Evolutionary conservation across 2,888 invertebrate species (phyloP).

Genomic region (Volucella bombylans): DNA sequence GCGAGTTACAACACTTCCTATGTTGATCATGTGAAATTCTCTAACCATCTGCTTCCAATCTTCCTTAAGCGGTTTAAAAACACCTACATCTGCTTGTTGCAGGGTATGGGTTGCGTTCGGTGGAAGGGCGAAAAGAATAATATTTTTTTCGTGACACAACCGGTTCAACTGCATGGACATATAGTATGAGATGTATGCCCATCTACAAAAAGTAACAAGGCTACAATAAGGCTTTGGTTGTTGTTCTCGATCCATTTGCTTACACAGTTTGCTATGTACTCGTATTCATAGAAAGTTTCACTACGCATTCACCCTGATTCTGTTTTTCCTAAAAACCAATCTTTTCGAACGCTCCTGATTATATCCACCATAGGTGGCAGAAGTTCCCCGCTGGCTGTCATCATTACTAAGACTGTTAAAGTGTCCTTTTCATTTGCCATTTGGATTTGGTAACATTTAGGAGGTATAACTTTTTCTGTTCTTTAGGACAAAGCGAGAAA

Average conservation of each 20-base stretch:
- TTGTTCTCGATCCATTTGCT: constrained; percentile 11
- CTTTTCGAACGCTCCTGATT: constrained; percentile 2
- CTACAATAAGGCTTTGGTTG: background rate
- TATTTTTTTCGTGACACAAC: too few species aligned
- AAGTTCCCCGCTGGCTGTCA: constrained; percentile 16
- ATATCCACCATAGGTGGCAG: constrained; percentile 9
- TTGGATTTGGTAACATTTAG: constrained; percentile 40
- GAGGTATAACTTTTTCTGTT: constrained; percentile 55
- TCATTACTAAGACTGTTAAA: too few species aligned
- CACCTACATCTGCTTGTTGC: too few species aligned
- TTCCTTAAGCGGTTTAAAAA: too few species aligned
- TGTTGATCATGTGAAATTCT: too few species aligned
- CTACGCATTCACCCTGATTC: constrained; percentile 16
- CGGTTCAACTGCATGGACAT: too few species aligned
- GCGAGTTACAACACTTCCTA: too few species aligned
- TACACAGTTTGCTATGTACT: background rate
- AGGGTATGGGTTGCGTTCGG: too few species aligned
- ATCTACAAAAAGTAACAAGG: background rate
- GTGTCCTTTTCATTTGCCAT: constrained; percentile 17
- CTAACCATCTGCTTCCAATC: too few species aligned
- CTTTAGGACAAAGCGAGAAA: constrained; percentile 48
- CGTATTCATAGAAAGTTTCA: constrained; percentile 25
- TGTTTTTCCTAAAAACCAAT: constrained; percentile 10
- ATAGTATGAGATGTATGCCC: constrained; percentile 5
- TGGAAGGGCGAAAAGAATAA: too few species aligned